Base-by-base conservation (phyloP, 2,888 invertebrate species). In the Orthosia gothica region DNA sequence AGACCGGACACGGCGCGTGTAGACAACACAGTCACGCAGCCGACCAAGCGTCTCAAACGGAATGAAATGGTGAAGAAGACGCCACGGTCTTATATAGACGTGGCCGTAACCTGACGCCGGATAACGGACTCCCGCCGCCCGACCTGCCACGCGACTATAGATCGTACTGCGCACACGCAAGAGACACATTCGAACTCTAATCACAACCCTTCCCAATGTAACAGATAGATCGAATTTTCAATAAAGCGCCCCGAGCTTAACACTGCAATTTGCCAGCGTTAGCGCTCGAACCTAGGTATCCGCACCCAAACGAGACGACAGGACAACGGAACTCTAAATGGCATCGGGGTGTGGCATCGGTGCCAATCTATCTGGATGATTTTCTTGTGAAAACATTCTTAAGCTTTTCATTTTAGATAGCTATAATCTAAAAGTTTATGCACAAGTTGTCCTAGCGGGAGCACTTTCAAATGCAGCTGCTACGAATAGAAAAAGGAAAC, bases 51-150 rank as follows among this genome's bases (percentile, higher is more conserved):
- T 93, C 94, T 94, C 93, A 94, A 95, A 95, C 96, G 93, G 94
- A 96, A 96, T 96, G 96, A 96, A 96, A 96, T 96, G 93, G 93
- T 96, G 93, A 95, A 95, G 96, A 96, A 95, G 96, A 95, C 94
- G 94, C 95, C 94, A 89, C 95, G 94, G 95, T 93, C 96, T 96
- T 96, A 93, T 96, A 96, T 96, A 96, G 96, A 96, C 96, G 94
- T 94, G 93, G 94, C 93, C 94, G 95, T 96, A 96, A 96, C 96
- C 96, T 96, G 96, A 95, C 96, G 95, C 95, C 95, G 95, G 93
- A 96, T 96, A 96, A 96, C 96, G 96, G 96, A 91, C 94, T 94
- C 91, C 90, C 87, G 88, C 90, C 90, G 90, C 89, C 92, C 86
- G 88, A 81, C 69, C 82, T 86, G 90, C 88, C 91, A 89, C 86